Percentiles rank a stretch among this genome's conserved stretches.
Evolutionary conservation across 2,797 vertebrate genomes (phyloP).

Genomic region (Selene dorsalis): DNA sequence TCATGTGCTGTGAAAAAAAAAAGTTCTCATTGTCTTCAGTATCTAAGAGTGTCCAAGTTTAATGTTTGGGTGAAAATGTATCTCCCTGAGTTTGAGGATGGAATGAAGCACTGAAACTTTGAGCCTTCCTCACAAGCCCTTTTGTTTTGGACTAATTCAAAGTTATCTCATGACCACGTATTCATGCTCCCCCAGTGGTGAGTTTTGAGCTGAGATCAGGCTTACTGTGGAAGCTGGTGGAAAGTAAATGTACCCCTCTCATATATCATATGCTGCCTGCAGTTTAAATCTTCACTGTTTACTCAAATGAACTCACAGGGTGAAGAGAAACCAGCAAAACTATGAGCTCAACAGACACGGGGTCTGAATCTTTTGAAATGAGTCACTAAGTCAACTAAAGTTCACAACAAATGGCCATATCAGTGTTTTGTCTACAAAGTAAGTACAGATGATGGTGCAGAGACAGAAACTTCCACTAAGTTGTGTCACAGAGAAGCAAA

Average conservation of each 20-base stretch:
- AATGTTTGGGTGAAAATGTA: constrained; percentile 1
- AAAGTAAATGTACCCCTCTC: constrained; percentile 42
- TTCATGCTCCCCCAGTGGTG: constrained; percentile 58
- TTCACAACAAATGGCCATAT: constrained; percentile 5
- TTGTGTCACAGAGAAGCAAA: constrained; percentile 46
- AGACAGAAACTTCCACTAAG: constrained; percentile 43
- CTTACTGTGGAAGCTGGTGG: constrained; percentile 31
- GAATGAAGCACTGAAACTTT: constrained; percentile 35
- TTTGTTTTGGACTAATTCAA: constrained; percentile 65
- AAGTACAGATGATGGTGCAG: constrained; percentile 3
- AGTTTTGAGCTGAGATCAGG: constrained; percentile 27
- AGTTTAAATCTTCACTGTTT: neutral
- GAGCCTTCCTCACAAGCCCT: constrained; percentile 34
- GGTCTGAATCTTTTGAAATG: constrained; percentile 4
- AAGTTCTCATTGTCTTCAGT: constrained; percentile 6
- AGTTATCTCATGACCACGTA: constrained; percentile 73
- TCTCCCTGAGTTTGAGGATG: constrained; percentile 1
- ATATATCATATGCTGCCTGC: constrained; percentile 24
- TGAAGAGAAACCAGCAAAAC: neutral
- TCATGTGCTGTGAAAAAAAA: constrained; percentile 7
- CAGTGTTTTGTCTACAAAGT: neutral
- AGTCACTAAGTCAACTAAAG: constrained; percentile 7
- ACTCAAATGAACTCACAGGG: neutral
- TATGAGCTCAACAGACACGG: neutral
- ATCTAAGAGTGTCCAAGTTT: neutral